Evolutionary conservation across 2,888 invertebrate genomes (phyloP), one percentile per base, ranked within the genome.

Genomic region (Epicampocera succincta): DNA sequence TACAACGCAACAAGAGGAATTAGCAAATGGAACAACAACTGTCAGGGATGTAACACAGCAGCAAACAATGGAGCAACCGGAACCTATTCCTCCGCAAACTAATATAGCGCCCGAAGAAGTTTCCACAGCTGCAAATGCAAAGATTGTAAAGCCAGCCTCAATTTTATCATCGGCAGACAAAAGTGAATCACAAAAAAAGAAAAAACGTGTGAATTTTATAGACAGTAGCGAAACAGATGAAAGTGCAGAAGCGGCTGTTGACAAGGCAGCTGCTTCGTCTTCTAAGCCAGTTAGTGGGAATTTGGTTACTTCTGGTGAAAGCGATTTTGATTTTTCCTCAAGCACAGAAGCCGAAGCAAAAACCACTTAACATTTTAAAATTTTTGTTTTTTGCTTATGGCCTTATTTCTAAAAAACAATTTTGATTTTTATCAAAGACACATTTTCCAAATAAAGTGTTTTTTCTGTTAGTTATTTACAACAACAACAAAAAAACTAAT

Each of bases 291-390:
- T 33, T 50, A 66, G 81, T 8, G 84, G 73, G 19, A 69, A 74
- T 13, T 52, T 68, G 48, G 52, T 75, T 21, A 68, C 82, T 71
- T 84, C 87, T 46, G 88, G 88, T 85, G 91, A 90, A 84, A 91
- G 91, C 84, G 91, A 91, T 85, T 91, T 91, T 86, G 91, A 91
- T 84, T 91, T 91, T 86, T 90, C 91, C 74, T 86, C 88, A 60
- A 87, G 86, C 84, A 86, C 85, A 83, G 90, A 80, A 11, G 63
- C 66, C 1, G 80, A n/a, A 46, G 21, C 60, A 15, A 80, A 77
- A 17, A 19, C 50, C 2, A 54, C 74, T 65, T 79, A 69, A 82
- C 61, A 48, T 38, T 71, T 54, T 77, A 42, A 77, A n/a, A 42
- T 66, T 15, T 65, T 69, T 60, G 42, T 72, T 33, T 44, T 72